Percentiles rank a stretch among this genome's conserved stretches.
phyloP scores from a whole-genome alignment of 2,797 vertebrate genomes.

The Neomorphus geoffroyi region DNA sequence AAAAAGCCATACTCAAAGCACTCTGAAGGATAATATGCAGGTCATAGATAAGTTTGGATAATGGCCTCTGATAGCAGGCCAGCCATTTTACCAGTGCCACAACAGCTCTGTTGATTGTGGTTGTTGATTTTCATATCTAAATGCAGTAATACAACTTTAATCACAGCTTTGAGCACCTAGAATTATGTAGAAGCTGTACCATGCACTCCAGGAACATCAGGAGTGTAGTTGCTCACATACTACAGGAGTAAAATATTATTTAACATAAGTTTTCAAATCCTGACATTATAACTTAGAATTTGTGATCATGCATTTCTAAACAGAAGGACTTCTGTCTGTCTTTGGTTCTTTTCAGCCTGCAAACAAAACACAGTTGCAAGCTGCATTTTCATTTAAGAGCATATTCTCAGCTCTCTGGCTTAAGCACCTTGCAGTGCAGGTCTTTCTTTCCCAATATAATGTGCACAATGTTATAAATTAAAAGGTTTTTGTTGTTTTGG shows the following conservation, averaged over 20 bases:
- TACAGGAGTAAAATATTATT: background rate
- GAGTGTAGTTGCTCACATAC: background rate
- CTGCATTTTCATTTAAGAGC: background rate
- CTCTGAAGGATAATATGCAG: background rate
- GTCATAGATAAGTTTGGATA: background rate
- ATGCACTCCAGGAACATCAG: background rate
- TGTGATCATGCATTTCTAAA: background rate
- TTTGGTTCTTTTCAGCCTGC: background rate
- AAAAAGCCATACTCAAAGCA: background rate
- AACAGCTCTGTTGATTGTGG: background rate
- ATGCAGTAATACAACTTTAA: background rate
- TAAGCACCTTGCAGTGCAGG: background rate
- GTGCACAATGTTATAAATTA: background rate
- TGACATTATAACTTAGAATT: background rate
- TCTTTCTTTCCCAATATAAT: background rate
- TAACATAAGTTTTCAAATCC: background rate
- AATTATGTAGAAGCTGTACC: background rate
- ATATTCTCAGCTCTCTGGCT: background rate
- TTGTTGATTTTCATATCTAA: slow-evolving; percentile 1
- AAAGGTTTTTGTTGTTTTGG: fast-evolving
- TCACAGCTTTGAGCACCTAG: background rate
- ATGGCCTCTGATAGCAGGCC: background rate
- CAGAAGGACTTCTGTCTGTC: background rate
- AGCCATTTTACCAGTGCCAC: background rate
- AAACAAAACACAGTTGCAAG: background rate